These are phyloP conservation scores for Philereme vetulata DNA, from an alignment of 2,888 invertebrate genomes.

Conservation along the genomic window DNA sequence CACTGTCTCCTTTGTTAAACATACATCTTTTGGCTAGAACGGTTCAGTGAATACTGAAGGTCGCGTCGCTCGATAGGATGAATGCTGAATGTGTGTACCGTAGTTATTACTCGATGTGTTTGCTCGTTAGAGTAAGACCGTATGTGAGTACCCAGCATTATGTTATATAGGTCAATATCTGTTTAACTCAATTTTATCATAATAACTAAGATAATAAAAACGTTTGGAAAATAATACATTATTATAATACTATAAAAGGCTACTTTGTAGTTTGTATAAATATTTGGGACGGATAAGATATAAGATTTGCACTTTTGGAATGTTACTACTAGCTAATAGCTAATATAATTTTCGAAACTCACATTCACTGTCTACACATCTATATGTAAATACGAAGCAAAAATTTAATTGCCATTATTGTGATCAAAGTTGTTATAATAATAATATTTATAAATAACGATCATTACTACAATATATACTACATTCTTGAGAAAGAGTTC, in stretches of 20 bases:
- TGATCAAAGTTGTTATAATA: slow-evolving; percentile 33
- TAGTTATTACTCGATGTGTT: too few relatives aligned
- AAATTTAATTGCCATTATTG: slow-evolving; percentile 27
- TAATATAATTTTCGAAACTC: slow-evolving; percentile 7
- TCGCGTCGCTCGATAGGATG: too few relatives aligned
- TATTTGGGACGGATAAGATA: slow-evolving; percentile 48
- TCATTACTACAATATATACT: slow-evolving; percentile 21
- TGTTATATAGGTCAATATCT: too few relatives aligned
- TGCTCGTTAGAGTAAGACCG: too few relatives aligned
- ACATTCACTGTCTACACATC: slow-evolving; percentile 13
- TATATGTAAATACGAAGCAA: slow-evolving; percentile 22
- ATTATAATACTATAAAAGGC: slow-evolving; percentile 17
- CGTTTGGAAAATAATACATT: neutral
- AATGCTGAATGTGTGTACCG: too few relatives aligned
- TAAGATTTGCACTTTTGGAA: slow-evolving; percentile 59
- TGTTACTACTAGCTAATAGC: slow-evolving; percentile 29
- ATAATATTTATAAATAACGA: slow-evolving; percentile 16
- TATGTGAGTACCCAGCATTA: too few relatives aligned
- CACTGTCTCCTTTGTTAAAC: too few relatives aligned
- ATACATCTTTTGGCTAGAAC: too few relatives aligned
- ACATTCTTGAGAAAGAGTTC: slow-evolving; percentile 19
- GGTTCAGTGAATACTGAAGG: too few relatives aligned
- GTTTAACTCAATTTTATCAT: too few relatives aligned
- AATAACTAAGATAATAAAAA: neutral
- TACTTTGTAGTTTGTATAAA: slow-evolving; percentile 21